These are phyloP conservation scores for Dioctria rufipes DNA, from an alignment of 2,888 invertebrate genomes.

Conservation along the genomic window DNA sequence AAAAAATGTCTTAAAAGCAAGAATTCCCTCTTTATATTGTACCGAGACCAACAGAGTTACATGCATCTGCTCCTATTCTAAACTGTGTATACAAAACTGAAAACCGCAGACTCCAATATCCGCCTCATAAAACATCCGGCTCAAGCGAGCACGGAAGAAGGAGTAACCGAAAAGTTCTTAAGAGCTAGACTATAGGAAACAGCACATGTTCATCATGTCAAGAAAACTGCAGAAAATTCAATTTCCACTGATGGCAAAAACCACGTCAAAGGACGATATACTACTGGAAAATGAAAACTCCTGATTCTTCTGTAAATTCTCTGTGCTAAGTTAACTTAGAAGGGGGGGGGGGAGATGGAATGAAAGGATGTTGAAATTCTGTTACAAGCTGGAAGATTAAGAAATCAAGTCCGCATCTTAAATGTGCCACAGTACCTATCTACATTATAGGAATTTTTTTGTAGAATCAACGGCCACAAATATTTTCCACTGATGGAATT, in stretches of 20 bases:
- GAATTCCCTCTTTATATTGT: too few species aligned
- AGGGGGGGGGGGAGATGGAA: background rate
- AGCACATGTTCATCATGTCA: slow-evolving; percentile 41
- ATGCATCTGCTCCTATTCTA: slow-evolving; percentile 24
- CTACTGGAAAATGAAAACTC: background rate
- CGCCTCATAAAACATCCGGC: slow-evolving; percentile 41
- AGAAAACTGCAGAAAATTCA: slow-evolving; percentile 39
- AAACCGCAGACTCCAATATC: slow-evolving; percentile 46
- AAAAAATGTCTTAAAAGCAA: too few species aligned
- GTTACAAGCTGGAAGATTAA: background rate
- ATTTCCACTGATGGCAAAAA: slow-evolving; percentile 47
- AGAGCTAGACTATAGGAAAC: slow-evolving; percentile 2
- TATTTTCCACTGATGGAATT: too few species aligned
- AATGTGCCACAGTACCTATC: background rate
- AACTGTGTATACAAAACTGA: slow-evolving; percentile 24
- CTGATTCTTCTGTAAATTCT: background rate
- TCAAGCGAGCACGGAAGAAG: background rate
- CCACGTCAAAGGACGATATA: background rate
- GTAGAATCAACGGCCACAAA: too few species aligned
- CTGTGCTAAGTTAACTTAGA: background rate
- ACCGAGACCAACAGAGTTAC: background rate
- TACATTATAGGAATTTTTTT: too few species aligned
- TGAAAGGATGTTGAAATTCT: background rate
- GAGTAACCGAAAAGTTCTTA: slow-evolving; percentile 6
- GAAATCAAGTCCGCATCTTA: background rate